These are phyloP conservation scores for Lacerta agilis DNA, from an alignment of 2,797 vertebrate genomes.

Conservation along the genomic window DNA sequence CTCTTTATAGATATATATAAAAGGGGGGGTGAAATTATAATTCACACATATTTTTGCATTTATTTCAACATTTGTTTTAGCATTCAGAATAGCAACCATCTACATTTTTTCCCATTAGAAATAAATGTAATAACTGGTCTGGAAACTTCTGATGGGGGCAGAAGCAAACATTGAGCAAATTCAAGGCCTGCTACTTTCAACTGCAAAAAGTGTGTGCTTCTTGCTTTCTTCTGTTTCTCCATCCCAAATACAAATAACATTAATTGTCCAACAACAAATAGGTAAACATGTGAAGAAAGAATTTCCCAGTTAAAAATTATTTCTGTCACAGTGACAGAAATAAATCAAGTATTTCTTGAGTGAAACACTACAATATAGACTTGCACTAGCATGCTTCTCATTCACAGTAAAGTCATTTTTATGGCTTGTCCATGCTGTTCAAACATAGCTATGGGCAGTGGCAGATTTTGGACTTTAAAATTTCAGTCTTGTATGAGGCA, in stretches of 20 bases:
- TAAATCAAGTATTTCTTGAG: neutral
- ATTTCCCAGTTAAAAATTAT: neutral
- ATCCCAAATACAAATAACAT: neutral
- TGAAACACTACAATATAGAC: neutral
- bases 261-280: neutral
- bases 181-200: neutral
- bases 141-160: neutral
- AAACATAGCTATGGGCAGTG: too few species aligned
- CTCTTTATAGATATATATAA: constrained; percentile 82
- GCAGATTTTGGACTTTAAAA: too few species aligned
- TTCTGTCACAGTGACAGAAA: neutral
- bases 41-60: neutral
- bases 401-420: neutral
- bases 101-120: neutral
- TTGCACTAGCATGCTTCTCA: neutral
- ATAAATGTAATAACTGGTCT: neutral
- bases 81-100: neutral
- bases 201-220: neutral
- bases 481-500: too few species aligned
- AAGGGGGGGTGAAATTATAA: constrained; percentile 1
- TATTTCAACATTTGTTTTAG: neutral
- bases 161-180: neutral
- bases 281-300: neutral
- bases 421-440: neutral
- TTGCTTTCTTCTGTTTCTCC: neutral